Conservation (phyloP, 2,113 vertebrate species). For the Mormyrus iriodes region DNA sequence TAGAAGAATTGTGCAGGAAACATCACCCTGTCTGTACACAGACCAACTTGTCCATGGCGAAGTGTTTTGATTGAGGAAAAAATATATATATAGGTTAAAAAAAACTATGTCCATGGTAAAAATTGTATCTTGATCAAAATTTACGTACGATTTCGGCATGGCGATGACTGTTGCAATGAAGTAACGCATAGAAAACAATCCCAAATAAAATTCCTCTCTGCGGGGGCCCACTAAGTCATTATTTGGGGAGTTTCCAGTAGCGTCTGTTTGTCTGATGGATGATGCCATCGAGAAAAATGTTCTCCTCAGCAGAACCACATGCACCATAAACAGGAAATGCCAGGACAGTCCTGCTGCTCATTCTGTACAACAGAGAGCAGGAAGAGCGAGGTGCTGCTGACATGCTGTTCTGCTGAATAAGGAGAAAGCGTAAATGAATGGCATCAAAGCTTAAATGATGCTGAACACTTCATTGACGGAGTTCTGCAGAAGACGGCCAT, state of each 20-base stretch:
- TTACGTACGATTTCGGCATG: background rate
- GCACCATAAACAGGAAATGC: conserved; percentile 4
- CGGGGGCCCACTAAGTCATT: background rate
- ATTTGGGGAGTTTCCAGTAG: background rate
- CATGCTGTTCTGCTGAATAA: background rate
- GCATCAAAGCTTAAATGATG: background rate
- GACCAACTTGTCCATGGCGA: background rate
- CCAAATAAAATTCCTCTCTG: background rate
- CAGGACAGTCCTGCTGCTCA: background rate
- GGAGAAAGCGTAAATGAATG: background rate
- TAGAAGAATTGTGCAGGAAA: background rate
- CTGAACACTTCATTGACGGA: background rate
- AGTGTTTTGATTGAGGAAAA: background rate
- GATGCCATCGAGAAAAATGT: background rate
- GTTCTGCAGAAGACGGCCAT: conserved; percentile 9
- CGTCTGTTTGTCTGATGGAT: background rate
- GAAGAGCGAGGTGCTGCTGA: background rate
- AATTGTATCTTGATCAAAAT: background rate
- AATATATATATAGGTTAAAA: background rate
- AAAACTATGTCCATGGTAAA: background rate
- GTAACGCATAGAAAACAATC: background rate
- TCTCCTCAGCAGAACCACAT: background rate
- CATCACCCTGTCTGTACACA: background rate
- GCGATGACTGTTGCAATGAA: background rate
- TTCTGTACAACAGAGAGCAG: background rate